Conservation (phyloP, 2,888 invertebrate genomes). For the Drosophila aldrichi region DNA sequence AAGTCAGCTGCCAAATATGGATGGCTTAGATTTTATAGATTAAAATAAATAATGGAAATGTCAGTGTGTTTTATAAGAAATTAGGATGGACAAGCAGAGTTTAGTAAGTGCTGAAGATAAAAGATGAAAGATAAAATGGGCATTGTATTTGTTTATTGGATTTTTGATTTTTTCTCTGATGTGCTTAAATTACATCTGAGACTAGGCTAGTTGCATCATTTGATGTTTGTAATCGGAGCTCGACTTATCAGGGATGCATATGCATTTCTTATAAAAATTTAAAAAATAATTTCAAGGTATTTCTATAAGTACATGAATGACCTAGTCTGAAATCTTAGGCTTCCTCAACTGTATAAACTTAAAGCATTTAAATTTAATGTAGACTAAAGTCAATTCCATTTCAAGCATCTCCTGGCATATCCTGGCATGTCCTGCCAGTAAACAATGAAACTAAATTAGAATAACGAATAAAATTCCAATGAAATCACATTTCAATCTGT, state of each 20-base stretch:
- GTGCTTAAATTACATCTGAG: too few relatives aligned
- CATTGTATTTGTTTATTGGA: too few relatives aligned
- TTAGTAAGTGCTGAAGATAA: neutral
- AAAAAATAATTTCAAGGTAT: neutral
- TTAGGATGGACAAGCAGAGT: too few relatives aligned
- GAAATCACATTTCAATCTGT: neutral
- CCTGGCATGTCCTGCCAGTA: neutral
- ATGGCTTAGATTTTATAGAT: slow-evolving; percentile 6
- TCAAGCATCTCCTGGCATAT: neutral
- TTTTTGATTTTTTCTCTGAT: too few relatives aligned
- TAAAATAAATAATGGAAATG: slow-evolving; percentile 2
- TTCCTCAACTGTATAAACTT: too few relatives aligned
- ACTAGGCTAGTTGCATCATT: neutral
- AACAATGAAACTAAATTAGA: neutral
- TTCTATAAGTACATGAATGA: too few relatives aligned
- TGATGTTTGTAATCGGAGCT: neutral
- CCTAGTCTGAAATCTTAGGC: too few relatives aligned
- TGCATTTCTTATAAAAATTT: neutral
- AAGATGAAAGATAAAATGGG: too few relatives aligned
- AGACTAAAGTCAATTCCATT: neutral
- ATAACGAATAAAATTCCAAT: neutral
- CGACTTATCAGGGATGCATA: neutral
- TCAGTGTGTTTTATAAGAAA: too few relatives aligned
- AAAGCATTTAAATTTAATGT: neutral
- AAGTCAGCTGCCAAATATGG: slow-evolving; percentile 1